Conservation (phyloP, 1,140 invertebrate genomes). For the Stratiolaelaps scimitus region DNA sequence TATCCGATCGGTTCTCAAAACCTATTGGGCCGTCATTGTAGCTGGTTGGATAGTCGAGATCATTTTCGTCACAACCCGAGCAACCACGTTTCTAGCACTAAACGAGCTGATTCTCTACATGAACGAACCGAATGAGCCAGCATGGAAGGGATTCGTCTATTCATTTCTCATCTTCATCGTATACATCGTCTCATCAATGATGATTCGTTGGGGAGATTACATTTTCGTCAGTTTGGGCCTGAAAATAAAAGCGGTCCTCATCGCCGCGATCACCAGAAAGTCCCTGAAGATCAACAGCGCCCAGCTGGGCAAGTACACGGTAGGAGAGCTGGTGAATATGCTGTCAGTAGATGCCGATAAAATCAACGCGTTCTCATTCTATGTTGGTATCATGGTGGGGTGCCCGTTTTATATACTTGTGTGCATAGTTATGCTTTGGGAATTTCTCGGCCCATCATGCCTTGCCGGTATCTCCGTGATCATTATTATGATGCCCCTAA, state of each 20-base stretch:
- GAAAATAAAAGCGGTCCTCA: conserved; percentile 36
- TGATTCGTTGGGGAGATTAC: conserved; percentile 7
- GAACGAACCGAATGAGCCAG: not conserved
- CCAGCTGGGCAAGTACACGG: conserved; percentile 52
- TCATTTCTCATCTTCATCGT: not conserved
- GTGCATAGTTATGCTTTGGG: conserved; percentile 78
- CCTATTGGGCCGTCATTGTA: not conserved
- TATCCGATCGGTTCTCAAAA: not conserved
- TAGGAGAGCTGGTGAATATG: conserved; percentile 81
- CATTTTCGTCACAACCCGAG: conserved; percentile 5
- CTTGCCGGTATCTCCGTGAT: conserved; percentile 43
- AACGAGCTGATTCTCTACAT: conserved; percentile 9
- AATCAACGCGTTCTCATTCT: conserved; percentile 73
- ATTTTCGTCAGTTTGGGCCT: not conserved
- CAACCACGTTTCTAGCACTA: not conserved
- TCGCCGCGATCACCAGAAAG: conserved; percentile 42
- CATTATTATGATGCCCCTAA: conserved; percentile 44
- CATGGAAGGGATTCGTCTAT: not conserved
- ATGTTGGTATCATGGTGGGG: conserved; percentile 92
- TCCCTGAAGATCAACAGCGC: conserved; percentile 40
- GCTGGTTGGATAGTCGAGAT: not conserved
- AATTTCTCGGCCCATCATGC: conserved; percentile 47
- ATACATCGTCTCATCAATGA: conserved; percentile 14
- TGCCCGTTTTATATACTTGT: conserved; percentile 79
- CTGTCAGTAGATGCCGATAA: conserved; percentile 76